A percentile compares a stretch with the other conserved stretches of the same genome.
Evolutionary conservation across 2,113 vertebrate species (phyloP).

Genomic region (Malurus elegans): DNA sequence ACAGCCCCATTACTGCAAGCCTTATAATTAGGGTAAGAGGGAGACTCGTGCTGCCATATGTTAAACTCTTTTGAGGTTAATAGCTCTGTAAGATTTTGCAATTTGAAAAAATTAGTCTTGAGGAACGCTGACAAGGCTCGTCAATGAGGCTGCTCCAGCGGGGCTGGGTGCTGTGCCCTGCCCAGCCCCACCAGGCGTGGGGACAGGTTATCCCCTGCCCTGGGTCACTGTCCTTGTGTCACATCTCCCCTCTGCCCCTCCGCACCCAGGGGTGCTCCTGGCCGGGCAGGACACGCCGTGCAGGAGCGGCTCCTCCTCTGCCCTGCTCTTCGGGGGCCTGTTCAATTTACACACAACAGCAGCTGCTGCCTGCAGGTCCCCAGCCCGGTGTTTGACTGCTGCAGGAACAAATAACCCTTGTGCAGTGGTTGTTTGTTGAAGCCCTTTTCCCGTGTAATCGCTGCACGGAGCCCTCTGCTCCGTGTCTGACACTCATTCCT

Average conservation of each 20-base stretch:
- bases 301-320: background rate
- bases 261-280: background rate
- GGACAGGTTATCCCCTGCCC: background rate
- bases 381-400: background rate
- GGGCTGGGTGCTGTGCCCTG: background rate
- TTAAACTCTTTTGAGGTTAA: conserved; percentile 81
- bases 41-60: conserved; percentile 77
- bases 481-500: fast-evolving
- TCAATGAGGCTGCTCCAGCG: background rate
- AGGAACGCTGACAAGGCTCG: conserved; percentile 67
- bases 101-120: conserved; percentile 76
- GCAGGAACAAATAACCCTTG: background rate
- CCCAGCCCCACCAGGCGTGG: fast-evolving
- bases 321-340: background rate
- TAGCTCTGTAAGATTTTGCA: conserved; percentile 79
- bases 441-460: background rate
- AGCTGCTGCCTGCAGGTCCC: background rate
- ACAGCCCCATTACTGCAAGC: conserved; percentile 78
- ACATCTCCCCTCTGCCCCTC: background rate
- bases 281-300: fast-evolving
- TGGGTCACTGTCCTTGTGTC: fast-evolving
- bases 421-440: fast-evolving
- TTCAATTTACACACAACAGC: fast-evolving
- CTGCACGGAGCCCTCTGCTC: background rate
- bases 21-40: conserved; percentile 80